phyloP scores from a whole-genome alignment of 2,113 vertebrate species.

The Mormyrus iriodes region DNA sequence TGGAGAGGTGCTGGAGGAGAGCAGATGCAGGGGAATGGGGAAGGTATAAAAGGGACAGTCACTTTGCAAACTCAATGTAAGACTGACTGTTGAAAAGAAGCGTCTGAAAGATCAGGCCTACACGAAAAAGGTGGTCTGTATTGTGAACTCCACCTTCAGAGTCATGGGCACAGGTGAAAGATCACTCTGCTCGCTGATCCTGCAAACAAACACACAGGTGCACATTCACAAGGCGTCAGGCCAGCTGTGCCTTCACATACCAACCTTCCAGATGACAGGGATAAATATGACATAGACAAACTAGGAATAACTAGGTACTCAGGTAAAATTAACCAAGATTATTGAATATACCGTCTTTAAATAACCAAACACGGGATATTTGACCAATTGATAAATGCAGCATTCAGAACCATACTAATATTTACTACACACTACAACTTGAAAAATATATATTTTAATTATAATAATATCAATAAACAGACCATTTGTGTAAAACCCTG shows the following conservation, averaged over 20 bases:
- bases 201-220: constrained; percentile 41
- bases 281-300: background rate
- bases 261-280: background rate
- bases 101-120: constrained; percentile 48
- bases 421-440: background rate
- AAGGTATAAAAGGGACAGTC: background rate
- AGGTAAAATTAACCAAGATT: background rate
- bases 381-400: background rate
- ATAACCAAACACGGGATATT: background rate
- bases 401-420: background rate
- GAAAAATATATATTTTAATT: background rate
- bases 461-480: background rate
- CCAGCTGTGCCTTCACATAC: background rate
- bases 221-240: background rate
- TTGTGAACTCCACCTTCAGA: constrained; percentile 72
- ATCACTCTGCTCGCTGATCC: constrained; percentile 77
- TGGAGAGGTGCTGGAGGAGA: constrained; percentile 30
- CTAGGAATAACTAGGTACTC: background rate
- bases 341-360: background rate
- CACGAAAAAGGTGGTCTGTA: constrained; percentile 67
- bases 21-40: background rate
- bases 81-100: background rate
- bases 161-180: constrained; percentile 59
- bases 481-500: background rate
- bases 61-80: background rate